Base-by-base conservation (phyloP, 2,888 invertebrate genomes). In the Aquatica leii region DNA sequence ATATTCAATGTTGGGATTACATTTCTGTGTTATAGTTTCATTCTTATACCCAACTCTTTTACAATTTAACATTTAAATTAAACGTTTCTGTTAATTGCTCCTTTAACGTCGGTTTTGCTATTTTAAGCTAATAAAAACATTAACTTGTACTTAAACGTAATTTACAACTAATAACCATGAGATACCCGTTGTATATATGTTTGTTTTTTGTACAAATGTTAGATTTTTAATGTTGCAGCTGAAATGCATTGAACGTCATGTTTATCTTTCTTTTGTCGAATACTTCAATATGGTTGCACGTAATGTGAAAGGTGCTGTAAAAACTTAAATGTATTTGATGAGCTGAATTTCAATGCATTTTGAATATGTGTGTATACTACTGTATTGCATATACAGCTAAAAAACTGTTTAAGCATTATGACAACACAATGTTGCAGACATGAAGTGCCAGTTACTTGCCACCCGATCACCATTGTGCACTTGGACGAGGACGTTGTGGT, bases 401-500 rank as follows among this genome's bases (percentile, higher is more conserved):
- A 18, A 41, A 58, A 40, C 40, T 57, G n/a, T 58, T 51, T 34
- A 52, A 52, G 59, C 59, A 64, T 64, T 58, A 62, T 59, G 59
- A 65, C 65, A 67, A 65, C 68, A 65, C 70, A 58, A 81, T 85
- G 84, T 88, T 90, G 82, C 92, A 95, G 97, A 90, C 98, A 98
- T 89, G 98, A 98, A 90, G 95, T 97, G 86, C 97, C 98, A 82
- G 97, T 98, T 85, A 92, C 95, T 85, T 94, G 94, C 85, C 92
- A 94, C 88, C 92, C 93, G 85, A 94, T 98, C 88, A 92, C 94
- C 87, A 93, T 99, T 86, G 92, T 99, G 83, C 93, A 94, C 87
- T 94, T 97, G 89, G 96, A 95, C 87, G 95, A 97, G 85, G 97
- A 99, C 87, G 90, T 98, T 87, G 92, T 99, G 86, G 98, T 99